phyloP scores from a whole-genome alignment of 2,888 invertebrate species.

The Pseudolycoriella hygida region DNA sequence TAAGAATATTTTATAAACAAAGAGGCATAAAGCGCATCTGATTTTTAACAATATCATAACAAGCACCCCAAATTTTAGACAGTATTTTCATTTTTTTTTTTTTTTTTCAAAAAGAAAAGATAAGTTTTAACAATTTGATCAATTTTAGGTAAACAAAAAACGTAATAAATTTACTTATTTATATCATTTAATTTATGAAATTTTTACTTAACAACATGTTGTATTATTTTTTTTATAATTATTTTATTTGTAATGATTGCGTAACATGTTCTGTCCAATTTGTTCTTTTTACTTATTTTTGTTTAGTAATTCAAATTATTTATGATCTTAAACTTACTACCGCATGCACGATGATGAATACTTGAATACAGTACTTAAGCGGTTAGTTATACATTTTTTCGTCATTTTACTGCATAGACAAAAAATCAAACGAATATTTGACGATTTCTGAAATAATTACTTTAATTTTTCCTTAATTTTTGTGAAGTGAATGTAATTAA shows the following conservation, averaged over 20 bases:
- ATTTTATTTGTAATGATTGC: neutral
- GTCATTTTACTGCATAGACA: neutral
- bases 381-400: too few relatives aligned
- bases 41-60: too few relatives aligned
- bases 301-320: neutral
- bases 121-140: too few relatives aligned
- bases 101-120: too few relatives aligned
- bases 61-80: too few relatives aligned
- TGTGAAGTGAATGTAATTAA: neutral
- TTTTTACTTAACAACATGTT: neutral
- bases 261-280: neutral
- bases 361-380: neutral
- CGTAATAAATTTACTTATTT: too few relatives aligned
- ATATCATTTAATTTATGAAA: too few relatives aligned
- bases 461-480: neutral
- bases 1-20: too few relatives aligned
- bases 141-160: too few relatives aligned
- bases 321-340: neutral
- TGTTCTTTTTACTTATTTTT: neutral
- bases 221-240: neutral
- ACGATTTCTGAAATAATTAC: neutral
- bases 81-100: too few relatives aligned
- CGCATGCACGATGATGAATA: neutral
- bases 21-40: too few relatives aligned
- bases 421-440: neutral